Evolutionary conservation across 2,888 invertebrate species (phyloP).

Genomic region (Drosophila picticornis): DNA sequence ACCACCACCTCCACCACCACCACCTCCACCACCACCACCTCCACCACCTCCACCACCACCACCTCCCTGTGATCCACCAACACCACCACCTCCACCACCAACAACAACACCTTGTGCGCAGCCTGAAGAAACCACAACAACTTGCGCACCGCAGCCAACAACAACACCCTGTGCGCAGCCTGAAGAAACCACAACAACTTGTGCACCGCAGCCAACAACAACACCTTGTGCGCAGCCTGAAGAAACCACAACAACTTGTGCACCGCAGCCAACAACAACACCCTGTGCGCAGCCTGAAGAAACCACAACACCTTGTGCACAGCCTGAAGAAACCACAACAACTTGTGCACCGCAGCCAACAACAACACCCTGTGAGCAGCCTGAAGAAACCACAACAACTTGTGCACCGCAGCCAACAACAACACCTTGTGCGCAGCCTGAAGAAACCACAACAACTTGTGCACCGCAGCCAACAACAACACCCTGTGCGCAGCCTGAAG

Average conservation of each 20-base stretch:
- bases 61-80: no score
- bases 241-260: background rate
- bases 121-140: background rate
- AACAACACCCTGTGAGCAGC: background rate
- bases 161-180: background rate
- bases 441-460: constrained; percentile 4
- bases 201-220: background rate
- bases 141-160: background rate
- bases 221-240: background rate
- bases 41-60: no score
- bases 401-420: constrained; percentile 4
- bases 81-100: background rate
- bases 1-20: no score
- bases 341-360: background rate
- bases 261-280: background rate
- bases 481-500: constrained; percentile 6
- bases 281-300: background rate
- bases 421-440: constrained; percentile 2
- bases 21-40: no score
- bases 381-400: constrained; percentile 4
- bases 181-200: background rate
- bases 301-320: background rate
- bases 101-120: background rate
- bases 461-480: constrained; percentile 13
- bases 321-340: background rate